Percentiles rank a stretch among this genome's conserved stretches.
These are phyloP conservation scores for Troglohyphantes excavatus DNA, from an alignment of 2,888 invertebrate species.

Conservation along the genomic window DNA sequence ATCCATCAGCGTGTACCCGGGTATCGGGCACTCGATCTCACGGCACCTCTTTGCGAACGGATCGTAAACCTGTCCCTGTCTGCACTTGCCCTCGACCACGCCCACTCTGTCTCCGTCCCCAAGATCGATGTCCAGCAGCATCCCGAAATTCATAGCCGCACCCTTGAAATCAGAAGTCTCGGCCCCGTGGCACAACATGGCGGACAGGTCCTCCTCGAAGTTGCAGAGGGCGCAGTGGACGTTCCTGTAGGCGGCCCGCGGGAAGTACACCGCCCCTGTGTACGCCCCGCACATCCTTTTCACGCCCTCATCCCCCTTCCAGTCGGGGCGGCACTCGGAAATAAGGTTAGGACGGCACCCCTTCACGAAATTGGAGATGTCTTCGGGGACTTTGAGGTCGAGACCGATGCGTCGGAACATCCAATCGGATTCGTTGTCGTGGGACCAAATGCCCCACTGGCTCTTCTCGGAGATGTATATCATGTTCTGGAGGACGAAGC, in stretches of 20 bases:
- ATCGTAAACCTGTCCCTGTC: slow-evolving; percentile 49
- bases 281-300: slow-evolving; percentile 82
- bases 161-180: slow-evolving; percentile 26
- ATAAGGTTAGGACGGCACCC: slow-evolving; percentile 78
- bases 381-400: slow-evolving; percentile 30
- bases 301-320: slow-evolving; percentile 81
- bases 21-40: slow-evolving; percentile 61
- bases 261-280: slow-evolving; percentile 83
- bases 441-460: slow-evolving; percentile 69
- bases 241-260: slow-evolving; percentile 82
- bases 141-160: slow-evolving; percentile 54
- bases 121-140: slow-evolving; percentile 58
- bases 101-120: slow-evolving; percentile 60
- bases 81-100: slow-evolving; percentile 23
- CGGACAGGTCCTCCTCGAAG: slow-evolving; percentile 80
- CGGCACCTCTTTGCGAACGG: slow-evolving; percentile 73
- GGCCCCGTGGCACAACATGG: slow-evolving; percentile 60
- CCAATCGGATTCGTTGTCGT: slow-evolving; percentile 58
- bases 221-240: slow-evolving; percentile 84
- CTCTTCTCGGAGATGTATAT: slow-evolving; percentile 69
- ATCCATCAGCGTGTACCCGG: slow-evolving; percentile 53
- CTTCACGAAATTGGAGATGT: slow-evolving; percentile 15
- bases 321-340: slow-evolving; percentile 82
- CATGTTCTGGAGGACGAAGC: slow-evolving; percentile 72
- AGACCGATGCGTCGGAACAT: slow-evolving; percentile 54